Evolutionary conservation across 64 coral and sea anemone species (phyloP).

Genomic region (Acropora tenuis): DNA sequence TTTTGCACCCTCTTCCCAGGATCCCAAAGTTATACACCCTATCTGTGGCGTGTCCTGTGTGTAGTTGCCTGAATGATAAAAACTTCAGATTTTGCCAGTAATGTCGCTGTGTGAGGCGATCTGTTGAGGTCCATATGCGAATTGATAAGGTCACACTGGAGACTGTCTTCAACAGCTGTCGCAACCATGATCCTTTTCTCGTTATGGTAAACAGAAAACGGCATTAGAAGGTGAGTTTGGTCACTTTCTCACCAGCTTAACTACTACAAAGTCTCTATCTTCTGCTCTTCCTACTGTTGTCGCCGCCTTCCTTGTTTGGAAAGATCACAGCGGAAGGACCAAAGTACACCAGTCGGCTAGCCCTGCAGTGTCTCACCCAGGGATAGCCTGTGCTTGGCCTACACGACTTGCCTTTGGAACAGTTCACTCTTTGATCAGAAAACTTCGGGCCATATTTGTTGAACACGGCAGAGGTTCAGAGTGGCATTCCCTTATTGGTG

Average conservation of each 20-base stretch:
- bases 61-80: constrained; percentile 33
- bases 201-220: constrained; percentile 59
- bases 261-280: background rate
- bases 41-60: constrained; percentile 20
- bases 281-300: constrained; percentile 44
- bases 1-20: constrained; percentile 8
- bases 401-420: constrained; percentile 44
- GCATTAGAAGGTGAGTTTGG: constrained; percentile 35
- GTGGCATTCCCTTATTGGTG: background rate
- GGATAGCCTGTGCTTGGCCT: constrained; percentile 15
- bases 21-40: constrained; percentile 48
- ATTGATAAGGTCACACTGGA: constrained; percentile 26
- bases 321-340: constrained; percentile 47
- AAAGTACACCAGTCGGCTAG: constrained; percentile 15
- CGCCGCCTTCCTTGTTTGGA: constrained; percentile 58
- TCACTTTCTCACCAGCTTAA: background rate
- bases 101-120: constrained; percentile 39
- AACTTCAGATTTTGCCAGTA: background rate
- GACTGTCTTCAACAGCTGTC: background rate
- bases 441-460: constrained; percentile 29
- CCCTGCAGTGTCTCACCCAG: background rate
- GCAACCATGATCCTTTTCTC: background rate
- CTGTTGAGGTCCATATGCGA: background rate
- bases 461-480: constrained; percentile 11
- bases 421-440: constrained; percentile 41